Conservation (phyloP, 2,797 vertebrate species). For the Triplophysa yarkandensis region DNA sequence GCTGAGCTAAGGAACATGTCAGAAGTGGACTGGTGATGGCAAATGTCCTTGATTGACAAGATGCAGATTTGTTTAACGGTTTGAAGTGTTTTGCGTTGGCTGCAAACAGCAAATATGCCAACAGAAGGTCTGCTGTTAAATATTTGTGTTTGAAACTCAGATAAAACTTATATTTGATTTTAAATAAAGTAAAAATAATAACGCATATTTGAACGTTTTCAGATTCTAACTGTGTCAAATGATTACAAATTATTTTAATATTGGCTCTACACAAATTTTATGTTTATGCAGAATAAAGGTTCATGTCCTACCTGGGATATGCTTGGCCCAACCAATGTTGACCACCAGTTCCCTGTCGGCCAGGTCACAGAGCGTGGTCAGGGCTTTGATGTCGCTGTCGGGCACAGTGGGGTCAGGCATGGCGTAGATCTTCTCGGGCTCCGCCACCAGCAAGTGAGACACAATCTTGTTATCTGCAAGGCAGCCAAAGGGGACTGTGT, state of each 20-base stretch:
- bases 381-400: conserved; percentile 98
- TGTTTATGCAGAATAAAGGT: background rate
- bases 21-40: conserved; percentile 37
- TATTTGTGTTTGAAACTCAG: conserved; percentile 9
- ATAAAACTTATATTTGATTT: background rate
- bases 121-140: background rate
- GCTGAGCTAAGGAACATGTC: conserved; percentile 52
- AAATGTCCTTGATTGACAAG: conserved; percentile 46
- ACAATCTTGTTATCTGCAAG: conserved; percentile 99
- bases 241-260: no score
- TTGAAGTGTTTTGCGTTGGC: conserved; percentile 23
- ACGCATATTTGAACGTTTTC: background rate
- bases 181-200: background rate
- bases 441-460: conserved; percentile 97
- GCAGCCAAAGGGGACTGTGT: conserved; percentile 86
- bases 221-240: background rate
- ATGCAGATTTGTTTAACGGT: conserved; percentile 30
- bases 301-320: conserved; percentile 90
- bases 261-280: no score
- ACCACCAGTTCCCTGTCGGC: conserved; percentile 96
- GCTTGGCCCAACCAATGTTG: conserved; percentile 99
- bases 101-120: conserved; percentile 14
- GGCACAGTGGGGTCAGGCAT: conserved; percentile 98
- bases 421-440: conserved; percentile 99
- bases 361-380: conserved; percentile 97